Evolutionary conservation across 2,797 vertebrate species (phyloP).

Genomic region (Pteronotus mesoamericanus): DNA sequence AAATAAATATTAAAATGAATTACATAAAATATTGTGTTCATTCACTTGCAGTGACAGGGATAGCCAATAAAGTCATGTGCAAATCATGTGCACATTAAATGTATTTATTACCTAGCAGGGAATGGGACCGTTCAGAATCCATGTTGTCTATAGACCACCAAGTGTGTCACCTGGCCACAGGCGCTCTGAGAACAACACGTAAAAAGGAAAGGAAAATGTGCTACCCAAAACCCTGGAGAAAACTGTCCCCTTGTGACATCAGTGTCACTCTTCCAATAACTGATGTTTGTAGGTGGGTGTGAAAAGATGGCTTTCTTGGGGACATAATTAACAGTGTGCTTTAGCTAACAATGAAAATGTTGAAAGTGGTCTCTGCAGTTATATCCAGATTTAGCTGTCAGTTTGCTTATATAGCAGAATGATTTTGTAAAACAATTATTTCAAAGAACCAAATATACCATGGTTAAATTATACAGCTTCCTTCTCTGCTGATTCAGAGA

Average conservation of each 20-base stretch:
- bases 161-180: not conserved
- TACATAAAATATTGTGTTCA: not conserved
- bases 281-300: conserved; percentile 27
- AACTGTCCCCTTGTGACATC: not conserved
- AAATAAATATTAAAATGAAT: not conserved
- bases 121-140: not conserved
- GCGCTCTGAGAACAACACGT: not conserved
- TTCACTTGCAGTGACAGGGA: not conserved
- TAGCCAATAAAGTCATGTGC: not conserved
- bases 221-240: not conserved
- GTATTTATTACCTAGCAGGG: not conserved
- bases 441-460: not conserved
- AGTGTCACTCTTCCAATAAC: not conserved
- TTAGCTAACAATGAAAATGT: not conserved
- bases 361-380: not conserved
- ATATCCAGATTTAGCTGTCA: conserved; percentile 47
- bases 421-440: conserved; percentile 12
- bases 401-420: conserved; percentile 28
- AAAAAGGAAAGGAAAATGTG: not conserved
- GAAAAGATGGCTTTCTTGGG: not conserved
- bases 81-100: not conserved
- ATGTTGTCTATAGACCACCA: accelerated
- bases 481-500: not conserved
- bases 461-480: not conserved
- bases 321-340: not conserved